Conservation (phyloP, 2,888 invertebrate genomes). For the Lasioglossum vierecki region DNA sequence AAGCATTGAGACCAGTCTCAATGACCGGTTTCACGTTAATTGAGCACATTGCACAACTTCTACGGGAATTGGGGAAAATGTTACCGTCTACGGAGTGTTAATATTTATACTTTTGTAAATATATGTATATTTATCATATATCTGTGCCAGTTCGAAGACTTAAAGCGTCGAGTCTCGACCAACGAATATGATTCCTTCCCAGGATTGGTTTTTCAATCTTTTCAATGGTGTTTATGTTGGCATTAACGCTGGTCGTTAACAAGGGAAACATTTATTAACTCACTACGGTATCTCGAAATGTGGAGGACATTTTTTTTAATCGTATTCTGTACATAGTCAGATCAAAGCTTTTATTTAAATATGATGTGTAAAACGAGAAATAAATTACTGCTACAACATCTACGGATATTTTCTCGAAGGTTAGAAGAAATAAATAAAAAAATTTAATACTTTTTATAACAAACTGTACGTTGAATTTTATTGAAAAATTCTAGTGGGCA, state of each 20-base stretch:
- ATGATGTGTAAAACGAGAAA: slow-evolving; percentile 58
- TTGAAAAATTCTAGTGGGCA: background rate
- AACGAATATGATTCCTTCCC: slow-evolving; percentile 1
- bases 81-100: slow-evolving; percentile 59
- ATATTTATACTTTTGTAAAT: slow-evolving; percentile 25
- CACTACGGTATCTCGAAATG: slow-evolving; percentile 4
- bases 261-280: slow-evolving; percentile 20
- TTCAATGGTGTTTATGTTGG: slow-evolving; percentile 12
- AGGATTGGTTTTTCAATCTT: slow-evolving; percentile 15
- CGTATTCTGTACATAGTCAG: slow-evolving; percentile 60
- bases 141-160: slow-evolving; percentile 22
- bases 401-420: background rate
- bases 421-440: slow-evolving; percentile 1
- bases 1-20: slow-evolving; percentile 73
- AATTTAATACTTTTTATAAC: background rate
- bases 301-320: slow-evolving; percentile 48
- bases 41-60: slow-evolving; percentile 72
- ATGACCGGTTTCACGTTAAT: slow-evolving; percentile 72
- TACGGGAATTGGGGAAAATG: slow-evolving; percentile 72
- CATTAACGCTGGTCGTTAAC: slow-evolving; percentile 52
- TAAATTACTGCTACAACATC: slow-evolving; percentile 49
- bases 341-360: slow-evolving; percentile 61
- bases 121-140: slow-evolving; percentile 11
- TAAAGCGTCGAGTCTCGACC: slow-evolving; percentile 23
- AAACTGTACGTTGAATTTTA: background rate